Evolutionary conservation across 2,888 invertebrate genomes (phyloP), one percentile per base, ranked within the genome.

Genomic region (Conchocele bisecta): DNA sequence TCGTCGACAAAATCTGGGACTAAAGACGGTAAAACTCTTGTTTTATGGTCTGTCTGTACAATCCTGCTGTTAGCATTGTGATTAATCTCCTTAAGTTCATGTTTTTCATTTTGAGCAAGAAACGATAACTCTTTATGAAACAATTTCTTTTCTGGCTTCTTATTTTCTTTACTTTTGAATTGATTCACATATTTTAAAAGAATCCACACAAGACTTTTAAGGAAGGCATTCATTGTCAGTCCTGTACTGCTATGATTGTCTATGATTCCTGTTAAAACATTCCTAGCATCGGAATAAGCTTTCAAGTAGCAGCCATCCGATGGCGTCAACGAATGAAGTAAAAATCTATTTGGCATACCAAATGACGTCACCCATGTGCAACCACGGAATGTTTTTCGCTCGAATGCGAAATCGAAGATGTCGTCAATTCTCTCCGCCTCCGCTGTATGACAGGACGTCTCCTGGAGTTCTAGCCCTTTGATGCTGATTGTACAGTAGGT

Each of bases 371-470:
- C n/a, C n/a, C n/a, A n/a, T n/a, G n/a, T n/a, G n/a, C n/a, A n/a
- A n/a, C n/a, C n/a, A n/a, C n/a, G n/a, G n/a, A n/a, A n/a, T n/a
- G n/a, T n/a, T n/a, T n/a, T n/a, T n/a, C n/a, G 84, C 53, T 89
- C 90, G 79, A 92, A 92, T 3, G 91, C 88, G 29, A 77, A 75
- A 39, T 91, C 91, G 77, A 92, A 91, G 39, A 91, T 87, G 50
- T 91, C 91, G 71, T 92, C 92, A 24, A 92, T 84, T 59, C 89
- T 84, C 3, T 91, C 90, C 4, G 92, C 92, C 78, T 92, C 92
- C n/a, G 91, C 89, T 3, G 91, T 89, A 77, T 92, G 92, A 71
- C 92, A 92, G 11, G 91, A 91, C 1, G 92, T 92, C 76, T 92
- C 92, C 82, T 92, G 92, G 28, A 92, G 85, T 70, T 92, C 92